Base-by-base conservation (phyloP, 2,113 vertebrate species). In the Proterorhinus semilunaris region DNA sequence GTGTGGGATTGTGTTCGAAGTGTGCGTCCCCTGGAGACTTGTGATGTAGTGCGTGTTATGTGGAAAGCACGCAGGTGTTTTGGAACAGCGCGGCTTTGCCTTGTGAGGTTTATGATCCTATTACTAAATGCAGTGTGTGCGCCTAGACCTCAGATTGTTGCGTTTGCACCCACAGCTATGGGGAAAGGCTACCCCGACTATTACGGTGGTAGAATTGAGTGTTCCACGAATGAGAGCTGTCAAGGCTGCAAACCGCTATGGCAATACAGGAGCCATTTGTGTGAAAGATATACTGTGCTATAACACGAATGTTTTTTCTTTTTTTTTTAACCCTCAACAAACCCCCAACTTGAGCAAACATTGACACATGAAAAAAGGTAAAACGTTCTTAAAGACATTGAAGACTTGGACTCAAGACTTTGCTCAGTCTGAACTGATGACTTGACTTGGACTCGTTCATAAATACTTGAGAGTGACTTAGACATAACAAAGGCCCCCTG, bases 21-120 rank as follows among this genome's bases (percentile, higher is more conserved):
- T 54, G 66, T 5, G 16, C 0, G 45, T 62, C 75, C 71, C 62
- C 65, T 7, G 6, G 76, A 74, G 79, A 69, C 77, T 62, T 58
- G 5, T 75, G 48, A 42, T 62, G 62, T 46, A 64, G 11, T 68
- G 53, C 62, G 77, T 73, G 65, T 75, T 80, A 46, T n/a, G 52
- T 53, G 52, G 68, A 79, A 83, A 62, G 53, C 79, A 71, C 53
- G 7, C 86, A 83, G 87, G 86, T 89, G 85, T 71, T 65, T 63
- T 69, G 74, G 71, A 83, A 74, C 45, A 36, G 27, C 2, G 51
- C 49, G 65, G 74, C 61, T 63, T 55, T 43, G 27, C 0, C 6
- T 16, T 65, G 49, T 72, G 74, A 54, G 65, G 16, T 74, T 81
- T 76, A 79, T 80, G 8, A 78, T 75, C 74, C 62, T 58, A 83